These are phyloP conservation scores for Chascanopsetta lugubris DNA, from an alignment of 2,113 vertebrate genomes.

Conservation along the genomic window DNA sequence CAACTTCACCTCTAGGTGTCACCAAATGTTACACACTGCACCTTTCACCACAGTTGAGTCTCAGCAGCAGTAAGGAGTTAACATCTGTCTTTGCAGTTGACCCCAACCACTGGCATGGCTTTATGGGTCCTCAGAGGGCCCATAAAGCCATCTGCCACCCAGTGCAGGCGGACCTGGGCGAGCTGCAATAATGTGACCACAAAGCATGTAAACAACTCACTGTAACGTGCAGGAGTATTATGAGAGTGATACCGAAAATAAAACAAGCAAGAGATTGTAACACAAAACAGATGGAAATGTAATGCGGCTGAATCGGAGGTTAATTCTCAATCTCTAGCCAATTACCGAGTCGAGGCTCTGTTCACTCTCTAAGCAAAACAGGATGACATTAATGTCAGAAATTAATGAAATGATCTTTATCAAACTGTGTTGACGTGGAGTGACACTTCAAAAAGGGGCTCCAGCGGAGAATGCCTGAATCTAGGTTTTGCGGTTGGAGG, in stretches of 20 bases:
- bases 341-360: slow-evolving; percentile 34
- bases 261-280: slow-evolving; percentile 28
- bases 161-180: slow-evolving; percentile 42
- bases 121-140: slow-evolving; percentile 47
- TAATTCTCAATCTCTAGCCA: slow-evolving; percentile 17
- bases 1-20: too few relatives aligned
- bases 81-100: slow-evolving; percentile 56
- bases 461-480: slow-evolving; percentile 38
- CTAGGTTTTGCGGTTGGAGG: slow-evolving; percentile 18
- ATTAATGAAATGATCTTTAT: slow-evolving; percentile 48
- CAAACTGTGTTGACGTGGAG: slow-evolving; percentile 27
- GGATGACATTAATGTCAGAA: slow-evolving; percentile 13
- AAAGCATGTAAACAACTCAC: slow-evolving; percentile 50
- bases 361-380: slow-evolving; percentile 16
- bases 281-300: slow-evolving; percentile 40
- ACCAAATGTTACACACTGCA: too few relatives aligned
- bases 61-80: neutral
- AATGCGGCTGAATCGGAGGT: slow-evolving; percentile 7
- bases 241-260: neutral
- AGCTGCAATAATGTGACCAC: slow-evolving; percentile 26
- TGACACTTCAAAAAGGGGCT: slow-evolving; percentile 44
- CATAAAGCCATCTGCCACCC: slow-evolving; percentile 56
- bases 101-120: slow-evolving; percentile 35
- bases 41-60: too few relatives aligned
- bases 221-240: slow-evolving; percentile 63